Base-by-base conservation (phyloP, 2,888 invertebrate genomes). In the Nomada ferruginata region DNA sequence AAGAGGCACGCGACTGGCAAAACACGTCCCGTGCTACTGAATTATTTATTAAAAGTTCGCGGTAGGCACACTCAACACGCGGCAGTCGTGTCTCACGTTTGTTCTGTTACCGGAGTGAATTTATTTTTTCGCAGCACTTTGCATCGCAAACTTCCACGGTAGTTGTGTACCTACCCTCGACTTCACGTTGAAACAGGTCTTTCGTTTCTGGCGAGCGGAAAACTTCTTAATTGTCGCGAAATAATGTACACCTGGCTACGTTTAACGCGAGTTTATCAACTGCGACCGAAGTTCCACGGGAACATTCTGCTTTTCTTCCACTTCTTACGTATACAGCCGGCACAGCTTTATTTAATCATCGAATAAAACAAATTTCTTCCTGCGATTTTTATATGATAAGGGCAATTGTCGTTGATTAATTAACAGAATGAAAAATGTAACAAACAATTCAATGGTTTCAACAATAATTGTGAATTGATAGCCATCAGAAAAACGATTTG, bases 181-280 rank as follows among this genome's bases (percentile, higher is more conserved):
- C 85, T 75, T 77, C 76, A 55, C 63, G 76, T 76, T 79, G 80
- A 71, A 79, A 65, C 73, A 71, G 74, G 74, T 82, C 79, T 78
- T 75, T 64, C 75, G 71, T 76, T 83, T 63, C 69, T 55, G 74
- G 44, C 71, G 20, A 52, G 60, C 60, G 20, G 59, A 20, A 60
- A 86, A 84, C 76, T 86, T 84, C 82, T 78, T 87, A 86, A 86
- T 87, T 87, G 87, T 80, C 78, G 70, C 70, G 70, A 75, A 79
- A 87, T 87, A 87, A 87, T 83, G 73, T 68, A 63, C 83, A 53
- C 65, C 63, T 55, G 42, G 69, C 64, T 60, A 65, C 74, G 82
- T 86, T 86, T 84, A 84, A 74, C 61, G 50, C 68, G 75, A 79
- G 76, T 86, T 78, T 79, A 83, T 87, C 81, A 83, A 77, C 66